Base-by-base conservation (phyloP, 2,888 invertebrate species). In the Aleiodes testaceus region DNA sequence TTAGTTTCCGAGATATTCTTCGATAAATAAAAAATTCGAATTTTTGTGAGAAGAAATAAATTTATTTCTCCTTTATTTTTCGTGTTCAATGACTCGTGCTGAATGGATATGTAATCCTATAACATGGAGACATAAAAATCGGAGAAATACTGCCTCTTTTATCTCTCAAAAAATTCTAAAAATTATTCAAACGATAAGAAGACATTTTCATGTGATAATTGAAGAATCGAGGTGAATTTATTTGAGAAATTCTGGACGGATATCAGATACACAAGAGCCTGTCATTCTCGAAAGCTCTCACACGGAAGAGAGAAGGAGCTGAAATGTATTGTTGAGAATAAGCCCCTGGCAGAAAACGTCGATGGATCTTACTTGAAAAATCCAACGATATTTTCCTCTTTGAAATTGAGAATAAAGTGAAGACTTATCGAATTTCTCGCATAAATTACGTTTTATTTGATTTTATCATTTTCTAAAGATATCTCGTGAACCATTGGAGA, bases 31-130 rank as follows among this genome's bases (percentile, higher is more conserved):
- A 2, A 26, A 26, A 0, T 26, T 2, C 26, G 26, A 26, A n/a
- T n/a, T n/a, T n/a, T n/a, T n/a, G n/a, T n/a, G n/a, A n/a, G n/a
- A n/a, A n/a, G n/a, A n/a, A n/a, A n/a, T n/a, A n/a, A n/a, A n/a
- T n/a, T n/a, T n/a, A n/a, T n/a, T n/a, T n/a, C n/a, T n/a, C n/a
- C n/a, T n/a, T n/a, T n/a, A n/a, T n/a, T n/a, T n/a, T 86, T 86
- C 84, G 85, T 87, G 87, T 86, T 87, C 88, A 89, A 88, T 88
- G 88, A 88, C 78, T 87, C 86, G 88, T 86, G 82, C 80, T 79
- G 82, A 87, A 88, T 88, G 88, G 87, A 89, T 88, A 87, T 88
- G 87, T 88, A 88, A 82, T 82, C 79, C 78, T 36, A 36, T 9
- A 9, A 36, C 36, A 36, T 36, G 36, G 36, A 36, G 36, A 36